Percentiles rank a stretch among this genome's conserved stretches.
Conservation (phyloP, 2,797 vertebrate genomes). For the Chloroceryle amazona region DNA sequence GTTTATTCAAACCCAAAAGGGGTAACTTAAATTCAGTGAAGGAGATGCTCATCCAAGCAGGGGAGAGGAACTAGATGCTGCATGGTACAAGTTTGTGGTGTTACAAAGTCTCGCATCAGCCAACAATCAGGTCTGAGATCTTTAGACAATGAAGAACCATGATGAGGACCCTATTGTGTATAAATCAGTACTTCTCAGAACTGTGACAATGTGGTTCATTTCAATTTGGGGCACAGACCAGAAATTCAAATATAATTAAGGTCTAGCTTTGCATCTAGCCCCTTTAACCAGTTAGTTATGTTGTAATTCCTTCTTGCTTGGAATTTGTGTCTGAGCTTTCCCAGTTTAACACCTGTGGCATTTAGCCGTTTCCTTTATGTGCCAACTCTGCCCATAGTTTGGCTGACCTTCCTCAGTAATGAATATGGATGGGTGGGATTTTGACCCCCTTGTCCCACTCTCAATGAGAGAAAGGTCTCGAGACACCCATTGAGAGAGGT, state of each 20-base stretch:
- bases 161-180: background rate
- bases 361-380: background rate
- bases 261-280: background rate
- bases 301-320: background rate
- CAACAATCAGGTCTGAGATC: fast-evolving
- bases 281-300: background rate
- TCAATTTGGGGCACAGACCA: background rate
- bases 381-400: background rate
- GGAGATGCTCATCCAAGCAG: background rate
- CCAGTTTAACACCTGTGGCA: background rate
- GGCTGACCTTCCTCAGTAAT: background rate
- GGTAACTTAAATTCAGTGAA: background rate
- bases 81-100: background rate
- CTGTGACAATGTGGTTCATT: background rate
- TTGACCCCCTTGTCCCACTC: background rate
- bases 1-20: background rate
- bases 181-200: background rate
- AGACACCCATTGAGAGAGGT: background rate
- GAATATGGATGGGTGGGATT: background rate
- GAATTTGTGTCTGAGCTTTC: background rate
- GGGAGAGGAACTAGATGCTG: background rate
- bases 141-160: fast-evolving
- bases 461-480: background rate
- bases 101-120: background rate
- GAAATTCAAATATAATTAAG: background rate